Evolutionary conservation across 92 coral and sea anemone genomes (phyloP).

Genomic region (Epizoanthus stellaris): DNA sequence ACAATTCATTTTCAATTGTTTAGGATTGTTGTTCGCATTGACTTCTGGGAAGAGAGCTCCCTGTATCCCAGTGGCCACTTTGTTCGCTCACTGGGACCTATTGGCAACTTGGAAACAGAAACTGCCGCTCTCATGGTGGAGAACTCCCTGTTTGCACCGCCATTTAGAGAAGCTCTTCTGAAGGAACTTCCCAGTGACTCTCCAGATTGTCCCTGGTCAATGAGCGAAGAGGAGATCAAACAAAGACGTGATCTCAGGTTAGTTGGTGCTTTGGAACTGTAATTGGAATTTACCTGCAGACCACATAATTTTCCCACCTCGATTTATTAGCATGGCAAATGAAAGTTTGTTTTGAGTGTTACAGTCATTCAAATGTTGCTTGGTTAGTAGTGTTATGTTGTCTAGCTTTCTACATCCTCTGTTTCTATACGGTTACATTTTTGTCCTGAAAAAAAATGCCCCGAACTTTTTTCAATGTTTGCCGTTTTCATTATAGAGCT

Average conservation of each 20-base stretch:
- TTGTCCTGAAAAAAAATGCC: no score
- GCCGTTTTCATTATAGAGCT: no score
- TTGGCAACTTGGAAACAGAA: slow-evolving; percentile 88
- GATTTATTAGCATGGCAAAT: no score
- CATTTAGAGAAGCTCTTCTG: slow-evolving; percentile 86
- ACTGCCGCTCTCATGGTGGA: slow-evolving; percentile 85
- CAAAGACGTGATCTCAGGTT: slow-evolving; percentile 85
- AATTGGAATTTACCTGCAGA: no score
- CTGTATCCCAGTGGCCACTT: slow-evolving; percentile 94
- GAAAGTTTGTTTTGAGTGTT: no score
- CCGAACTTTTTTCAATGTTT: no score
- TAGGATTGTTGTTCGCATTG: slow-evolving; percentile 90
- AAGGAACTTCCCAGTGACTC: slow-evolving; percentile 84
- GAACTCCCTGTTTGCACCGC: slow-evolving; percentile 80
- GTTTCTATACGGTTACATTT: no score
- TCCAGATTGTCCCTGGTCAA: slow-evolving; percentile 77
- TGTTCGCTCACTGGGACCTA: slow-evolving; percentile 86
- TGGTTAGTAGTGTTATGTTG: no score
- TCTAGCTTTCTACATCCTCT: no score
- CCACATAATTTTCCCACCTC: no score
- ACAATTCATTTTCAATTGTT: not conserved
- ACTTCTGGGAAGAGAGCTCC: slow-evolving; percentile 86
- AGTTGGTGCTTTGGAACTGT: not conserved
- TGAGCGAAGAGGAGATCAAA: slow-evolving; percentile 68
- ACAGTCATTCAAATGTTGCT: no score